Base-by-base conservation (phyloP, 2,888 invertebrate genomes). In the Cynaeus angustus region DNA sequence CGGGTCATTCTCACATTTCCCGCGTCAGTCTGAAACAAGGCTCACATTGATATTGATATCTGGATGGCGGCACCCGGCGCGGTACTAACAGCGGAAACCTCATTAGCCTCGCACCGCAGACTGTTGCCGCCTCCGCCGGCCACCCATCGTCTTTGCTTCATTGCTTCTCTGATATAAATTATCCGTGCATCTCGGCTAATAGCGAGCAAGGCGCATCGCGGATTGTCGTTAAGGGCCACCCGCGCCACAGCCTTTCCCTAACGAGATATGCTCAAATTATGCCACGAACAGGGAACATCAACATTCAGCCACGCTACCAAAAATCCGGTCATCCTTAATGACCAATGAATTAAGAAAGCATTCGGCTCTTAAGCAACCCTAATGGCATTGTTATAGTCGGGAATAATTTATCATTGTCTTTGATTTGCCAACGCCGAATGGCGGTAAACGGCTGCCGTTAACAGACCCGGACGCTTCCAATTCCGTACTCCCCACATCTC, bases 221-320 rank as follows among this genome's bases (percentile, higher is more conserved):
- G 82, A 81, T 82, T 83, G 83, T 82, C 84, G 82, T 84, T 83
- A 83, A 77, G 77, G 77, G 74, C 82, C 80, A 81, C 78, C 81
- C 81, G 81, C 79, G 80, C 80, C 79, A 78, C 76, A 75, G 72
- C 78, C 73, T 75, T 80, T 78, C 76, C 21, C 81, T 83, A 83
- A 83, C 82, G 82, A 83, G 83, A 82, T 81, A 79, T 76, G 77
- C 78, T 79, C 78, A 81, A 83, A 83, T 83, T 83, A 84, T 83
- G 83, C 82, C 81, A 81, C 78, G 76, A 82, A 77, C 81, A 80
- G 79, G 78, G 79, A 80, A 68, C 81, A 81, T 81, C 81, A 80
- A 78, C 78, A 79, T 77, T 76, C 78, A 72, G 62, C 71, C 72
- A 67, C 74, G 76, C 77, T 72, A 72, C 79, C 79, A 80, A 81